Evolutionary conservation across 1,140 invertebrate species (phyloP).

Genomic region (Pteromalus puparum): DNA sequence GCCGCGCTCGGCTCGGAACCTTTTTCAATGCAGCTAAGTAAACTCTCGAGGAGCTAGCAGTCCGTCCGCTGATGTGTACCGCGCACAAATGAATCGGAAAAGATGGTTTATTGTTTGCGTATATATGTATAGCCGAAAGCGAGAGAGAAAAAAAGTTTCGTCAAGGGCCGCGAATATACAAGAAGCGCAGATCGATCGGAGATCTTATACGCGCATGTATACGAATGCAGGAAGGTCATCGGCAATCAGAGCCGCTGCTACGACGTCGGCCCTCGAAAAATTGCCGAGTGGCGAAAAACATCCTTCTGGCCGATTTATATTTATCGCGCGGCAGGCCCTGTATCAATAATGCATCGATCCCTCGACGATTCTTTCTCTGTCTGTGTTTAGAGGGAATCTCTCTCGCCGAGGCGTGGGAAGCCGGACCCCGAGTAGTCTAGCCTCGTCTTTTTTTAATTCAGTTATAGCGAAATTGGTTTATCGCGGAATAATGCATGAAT

Average conservation of each 20-base stretch:
- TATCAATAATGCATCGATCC: conserved; percentile 50
- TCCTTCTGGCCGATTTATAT: conserved; percentile 40
- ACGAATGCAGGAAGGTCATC: conserved; percentile 12
- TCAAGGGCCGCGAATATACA: background rate
- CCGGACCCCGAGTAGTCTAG: conserved; percentile 49
- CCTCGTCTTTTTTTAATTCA: conserved; percentile 57
- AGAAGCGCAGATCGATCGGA: conserved; percentile 8
- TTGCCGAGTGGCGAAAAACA: conserved; percentile 27
- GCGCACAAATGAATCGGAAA: background rate
- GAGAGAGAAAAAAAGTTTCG: background rate
- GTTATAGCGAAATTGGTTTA: conserved; percentile 63
- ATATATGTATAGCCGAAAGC: too few relatives aligned
- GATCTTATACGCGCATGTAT: background rate
- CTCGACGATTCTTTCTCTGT: background rate
- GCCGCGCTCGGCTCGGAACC: background rate
- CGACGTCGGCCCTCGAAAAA: background rate
- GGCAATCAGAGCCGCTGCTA: conserved; percentile 27
- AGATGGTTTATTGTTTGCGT: background rate
- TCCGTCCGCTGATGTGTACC: too few relatives aligned
- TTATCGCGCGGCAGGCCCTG: conserved; percentile 30
- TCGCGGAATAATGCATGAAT: conserved; percentile 69
- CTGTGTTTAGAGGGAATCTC: background rate
- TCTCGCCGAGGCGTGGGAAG: conserved; percentile 48
- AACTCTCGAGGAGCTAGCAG: background rate
- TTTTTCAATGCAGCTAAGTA: conserved; percentile 3